Conservation (phyloP, 2,888 invertebrate genomes). For the Aporophyla nigra region DNA sequence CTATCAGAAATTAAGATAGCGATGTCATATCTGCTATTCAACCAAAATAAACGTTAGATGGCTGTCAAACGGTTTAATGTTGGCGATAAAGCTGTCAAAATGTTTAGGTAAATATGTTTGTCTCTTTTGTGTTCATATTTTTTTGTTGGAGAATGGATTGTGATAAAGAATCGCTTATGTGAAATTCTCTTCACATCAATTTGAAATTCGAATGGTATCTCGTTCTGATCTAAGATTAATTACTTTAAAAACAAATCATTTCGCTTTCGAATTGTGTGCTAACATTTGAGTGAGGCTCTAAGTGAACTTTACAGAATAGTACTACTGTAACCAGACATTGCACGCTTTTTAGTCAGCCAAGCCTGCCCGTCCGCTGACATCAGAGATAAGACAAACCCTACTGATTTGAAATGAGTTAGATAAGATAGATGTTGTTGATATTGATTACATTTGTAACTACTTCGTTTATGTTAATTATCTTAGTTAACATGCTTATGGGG, state of each 20-base stretch:
- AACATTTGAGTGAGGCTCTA: not conserved
- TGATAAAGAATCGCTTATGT: not conserved
- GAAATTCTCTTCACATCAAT: not conserved
- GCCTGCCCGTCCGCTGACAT: conserved; percentile 16
- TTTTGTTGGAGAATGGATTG: not conserved
- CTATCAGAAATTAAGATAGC: no score
- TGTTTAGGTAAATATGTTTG: no score
- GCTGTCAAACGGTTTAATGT: no score
- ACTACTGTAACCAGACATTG: not conserved
- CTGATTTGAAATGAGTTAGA: conserved; percentile 31
- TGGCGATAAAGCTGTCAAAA: no score
- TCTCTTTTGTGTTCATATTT: no score
- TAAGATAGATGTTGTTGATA: conserved; percentile 25
- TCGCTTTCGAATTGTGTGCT: not conserved
- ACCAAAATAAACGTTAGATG: no score
- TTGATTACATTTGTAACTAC: conserved; percentile 30
- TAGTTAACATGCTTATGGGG: not conserved
- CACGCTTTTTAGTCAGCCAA: not conserved
- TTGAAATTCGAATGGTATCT: not conserved
- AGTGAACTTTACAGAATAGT: not conserved
- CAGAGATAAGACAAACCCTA: conserved; percentile 35
- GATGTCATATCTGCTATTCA: no score
- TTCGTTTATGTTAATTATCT: conserved; percentile 16
- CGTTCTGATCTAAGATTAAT: not conserved
- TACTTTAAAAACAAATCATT: not conserved